Base-by-base conservation (phyloP, 2,113 vertebrate genomes). In the Lethenteron reissneri region DNA sequence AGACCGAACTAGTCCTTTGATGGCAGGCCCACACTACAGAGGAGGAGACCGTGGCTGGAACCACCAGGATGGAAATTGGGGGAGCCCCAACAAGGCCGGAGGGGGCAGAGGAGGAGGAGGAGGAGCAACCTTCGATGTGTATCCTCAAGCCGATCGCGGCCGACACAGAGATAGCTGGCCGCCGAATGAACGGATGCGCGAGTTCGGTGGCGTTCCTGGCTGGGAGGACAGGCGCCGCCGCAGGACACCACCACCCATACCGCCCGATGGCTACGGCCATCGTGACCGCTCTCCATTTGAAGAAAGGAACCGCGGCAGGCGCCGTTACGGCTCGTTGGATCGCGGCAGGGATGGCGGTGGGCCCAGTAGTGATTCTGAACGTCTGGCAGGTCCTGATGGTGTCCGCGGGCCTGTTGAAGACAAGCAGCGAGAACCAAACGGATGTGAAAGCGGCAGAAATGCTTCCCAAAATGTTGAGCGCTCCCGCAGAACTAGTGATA, bases 151-250 rank as follows among this genome's bases (percentile, higher is more conserved):
- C 69, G 92, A 97, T 71, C 85, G 90, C 17, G 84, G 84, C 2
- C 83, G 92, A 70, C 77, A 77, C 1, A 81, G 88, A 72, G 94
- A 97, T 56, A 84, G 90, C 25, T 99, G 94, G 94, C 92, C 94
- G 75, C 78, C 95, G 80, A 91, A 87, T 76, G 92, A 84, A 73
- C 81, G 85, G 14, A 84, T 95, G 74, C 78, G 84, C 78, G 84
- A 86, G 10, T 70, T 84, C 71, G 64, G n/a, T 25, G 64, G 64
- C 9, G n/a, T 25, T 68, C 64, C 64, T n/a, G 64, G n/a, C 64
- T 68, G 64, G 64, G 64, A 68, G 8, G 64, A 68, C 8, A n/a
- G 64, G 10, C 64, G 64, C n/a, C 64, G 64, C n/a, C 64, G 64
- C 25, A 68, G 64, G 25, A 68, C n/a, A 10, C 64, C 64, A 25